These are phyloP conservation scores for Crocallis elinguaria DNA, from an alignment of 2,888 invertebrate species.

Conservation along the genomic window DNA sequence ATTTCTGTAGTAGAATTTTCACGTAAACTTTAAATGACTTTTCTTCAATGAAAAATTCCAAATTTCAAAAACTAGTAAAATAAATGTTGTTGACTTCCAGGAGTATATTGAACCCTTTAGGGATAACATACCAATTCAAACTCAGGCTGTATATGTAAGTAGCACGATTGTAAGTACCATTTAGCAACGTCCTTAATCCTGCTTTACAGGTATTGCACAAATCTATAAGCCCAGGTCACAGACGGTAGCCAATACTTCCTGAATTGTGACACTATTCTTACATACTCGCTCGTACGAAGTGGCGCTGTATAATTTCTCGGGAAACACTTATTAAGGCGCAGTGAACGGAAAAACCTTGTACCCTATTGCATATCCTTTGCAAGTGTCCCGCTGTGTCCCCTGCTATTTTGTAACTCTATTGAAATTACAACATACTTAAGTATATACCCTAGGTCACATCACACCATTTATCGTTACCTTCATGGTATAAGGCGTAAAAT, in stretches of 20 bases:
- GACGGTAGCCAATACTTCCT: conserved; percentile 3
- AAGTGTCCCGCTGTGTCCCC: conserved; percentile 31
- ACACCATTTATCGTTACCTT: not conserved
- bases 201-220: not conserved
- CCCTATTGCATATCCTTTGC: conserved; percentile 44
- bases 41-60: too few species aligned
- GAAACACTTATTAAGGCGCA: conserved; percentile 32
- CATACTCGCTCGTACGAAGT: not conserved
- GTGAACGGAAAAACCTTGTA: conserved; percentile 54
- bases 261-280: conserved; percentile 6
- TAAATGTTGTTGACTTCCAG: not conserved
- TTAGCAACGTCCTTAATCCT: not conserved
- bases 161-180: too few species aligned
- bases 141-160: too few species aligned
- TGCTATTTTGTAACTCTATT: conserved; percentile 10
- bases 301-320: conserved; percentile 4
- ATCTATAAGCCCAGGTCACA: not conserved
- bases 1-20: too few species aligned
- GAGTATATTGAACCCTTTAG: too few species aligned
- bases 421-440: not conserved
- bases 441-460: not conserved
- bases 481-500: conserved; percentile 11
- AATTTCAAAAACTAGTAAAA: too few species aligned
- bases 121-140: too few species aligned
- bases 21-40: too few species aligned